Evolutionary conservation across 30 jellyfish, hydroid and myxozoan species (phyloP), one percentile per base, ranked within the genome.

Genomic region (Cassiopea andromeda): DNA sequence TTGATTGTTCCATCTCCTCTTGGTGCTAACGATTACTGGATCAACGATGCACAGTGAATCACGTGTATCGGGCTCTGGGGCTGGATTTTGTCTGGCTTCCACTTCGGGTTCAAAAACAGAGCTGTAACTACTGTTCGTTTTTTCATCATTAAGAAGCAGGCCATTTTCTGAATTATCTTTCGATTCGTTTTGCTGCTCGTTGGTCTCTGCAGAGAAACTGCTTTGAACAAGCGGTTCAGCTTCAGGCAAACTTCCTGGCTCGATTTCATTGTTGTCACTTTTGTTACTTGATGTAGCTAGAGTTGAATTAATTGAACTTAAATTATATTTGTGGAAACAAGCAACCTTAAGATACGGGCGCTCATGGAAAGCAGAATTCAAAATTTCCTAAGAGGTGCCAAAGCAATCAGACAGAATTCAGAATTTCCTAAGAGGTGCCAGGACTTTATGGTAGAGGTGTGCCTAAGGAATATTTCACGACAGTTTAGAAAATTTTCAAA

Each of bases 21-120:
- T 49, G 73, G 48, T 69, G 38, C 54, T 14, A 12, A 46, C 48
- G 16, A 18, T 78, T 1, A 49, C 77, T 1, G 82, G 84, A 44
- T 83, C 91, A 67, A 17, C 38, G 15, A 68, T 71, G 75, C 84
- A 54, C 60, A 85, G 1, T 1, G 87, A 73, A 59, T 75, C 87
- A 1, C 87, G 75, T 44, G 46, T 54, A 8, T 85, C 75, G 7
- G 38, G 38, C 38, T 27, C 38, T 27, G 74, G 27, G 66, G 12
- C 50, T 13, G 44, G 78, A 18, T 72, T 67, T 16, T 59, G 78
- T 69, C 66, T 74, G 10, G 60, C 90, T 80, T 79, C 82, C 18
- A 46, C 83, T 38, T 87, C 94, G 5, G 90, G 73, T 44, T 77
- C 94, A 59, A 87, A 87, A 27, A 87, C 94, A 67, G 94, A 87